Conservation (phyloP, 2,113 vertebrate species). For the Lampris incognitus region DNA sequence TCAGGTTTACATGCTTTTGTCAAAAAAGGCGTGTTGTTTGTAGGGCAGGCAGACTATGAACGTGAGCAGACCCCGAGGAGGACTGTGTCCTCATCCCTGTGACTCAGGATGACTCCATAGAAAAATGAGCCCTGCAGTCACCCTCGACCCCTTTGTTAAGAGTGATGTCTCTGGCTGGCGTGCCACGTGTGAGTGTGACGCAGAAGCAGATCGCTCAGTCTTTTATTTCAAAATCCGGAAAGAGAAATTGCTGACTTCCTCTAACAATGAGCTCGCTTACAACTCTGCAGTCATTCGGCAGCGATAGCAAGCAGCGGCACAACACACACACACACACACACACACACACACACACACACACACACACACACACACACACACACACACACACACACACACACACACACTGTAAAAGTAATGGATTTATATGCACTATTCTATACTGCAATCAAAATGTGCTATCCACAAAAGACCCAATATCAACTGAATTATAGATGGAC, state of each 20-base stretch:
- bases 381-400: slow-evolving; percentile 19
- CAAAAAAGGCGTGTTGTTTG: no score
- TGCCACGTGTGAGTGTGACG: slow-evolving; percentile 41
- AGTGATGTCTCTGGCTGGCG: slow-evolving; percentile 23
- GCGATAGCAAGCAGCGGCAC: slow-evolving; percentile 8
- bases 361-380: slow-evolving; percentile 27
- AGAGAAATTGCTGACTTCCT: slow-evolving; percentile 17
- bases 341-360: slow-evolving; percentile 22
- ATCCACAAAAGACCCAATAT: no score
- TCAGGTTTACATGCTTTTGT: background rate
- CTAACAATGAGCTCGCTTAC: slow-evolving; percentile 33
- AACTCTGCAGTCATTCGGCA: background rate
- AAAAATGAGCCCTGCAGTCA: slow-evolving; percentile 63
- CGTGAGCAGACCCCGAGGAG: slow-evolving; percentile 7
- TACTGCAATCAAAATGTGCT: background rate
- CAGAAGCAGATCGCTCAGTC: slow-evolving; percentile 12
- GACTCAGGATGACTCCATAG: slow-evolving; percentile 72
- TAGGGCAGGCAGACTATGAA: slow-evolving; percentile 35
- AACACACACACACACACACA: slow-evolving; percentile 18
- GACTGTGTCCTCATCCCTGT: slow-evolving; percentile 39
- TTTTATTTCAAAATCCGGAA: slow-evolving; percentile 6
- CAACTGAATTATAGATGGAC: no score
- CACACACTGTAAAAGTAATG: background rate
- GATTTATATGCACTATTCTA: background rate
- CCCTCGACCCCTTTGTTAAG: slow-evolving; percentile 50